phyloP scores from a whole-genome alignment of 1,140 invertebrate genomes.

The Megalonaias nervosa region DNA sequence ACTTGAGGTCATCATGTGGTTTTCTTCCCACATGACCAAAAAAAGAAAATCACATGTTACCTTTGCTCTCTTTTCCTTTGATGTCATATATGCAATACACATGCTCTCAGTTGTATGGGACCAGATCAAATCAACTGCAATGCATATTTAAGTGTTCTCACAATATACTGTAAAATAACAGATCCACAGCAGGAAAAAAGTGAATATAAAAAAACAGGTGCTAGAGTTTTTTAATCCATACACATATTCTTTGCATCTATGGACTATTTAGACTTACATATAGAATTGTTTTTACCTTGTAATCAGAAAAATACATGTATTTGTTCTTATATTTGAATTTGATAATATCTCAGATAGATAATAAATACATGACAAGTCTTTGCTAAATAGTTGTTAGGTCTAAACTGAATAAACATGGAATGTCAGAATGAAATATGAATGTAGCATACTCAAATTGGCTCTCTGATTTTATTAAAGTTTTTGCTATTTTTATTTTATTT shows the following conservation, averaged over 20 bases:
- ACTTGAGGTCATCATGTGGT: not conserved
- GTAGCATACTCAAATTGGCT: no score
- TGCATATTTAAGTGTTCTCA: no score
- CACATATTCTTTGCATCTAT: constrained; percentile 58
- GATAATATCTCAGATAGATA: no score
- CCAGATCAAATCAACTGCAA: constrained; percentile 82
- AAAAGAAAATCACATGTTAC: constrained; percentile 68
- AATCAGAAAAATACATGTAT: not conserved
- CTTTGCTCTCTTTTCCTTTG: constrained; percentile 78
- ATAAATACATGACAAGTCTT: no score
- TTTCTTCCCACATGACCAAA: not conserved
- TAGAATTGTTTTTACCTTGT: not conserved
- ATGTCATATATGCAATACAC: constrained; percentile 89
- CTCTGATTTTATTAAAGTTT: no score
- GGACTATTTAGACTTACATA: not conserved
- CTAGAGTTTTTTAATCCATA: constrained; percentile 73
- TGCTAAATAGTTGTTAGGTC: no score
- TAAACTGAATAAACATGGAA: no score
- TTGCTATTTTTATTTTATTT: no score
- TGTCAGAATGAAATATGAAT: no score
- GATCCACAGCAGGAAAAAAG: constrained; percentile 9
- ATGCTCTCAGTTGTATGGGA: constrained; percentile 90
- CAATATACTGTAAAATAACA: constrained; percentile 3
- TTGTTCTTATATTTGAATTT: no score
- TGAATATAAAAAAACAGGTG: constrained; percentile 20